A percentile compares a stretch with the other conserved stretches of the same genome.
phyloP scores from a whole-genome alignment of 2,113 vertebrate genomes.

The Menura novaehollandiae region DNA sequence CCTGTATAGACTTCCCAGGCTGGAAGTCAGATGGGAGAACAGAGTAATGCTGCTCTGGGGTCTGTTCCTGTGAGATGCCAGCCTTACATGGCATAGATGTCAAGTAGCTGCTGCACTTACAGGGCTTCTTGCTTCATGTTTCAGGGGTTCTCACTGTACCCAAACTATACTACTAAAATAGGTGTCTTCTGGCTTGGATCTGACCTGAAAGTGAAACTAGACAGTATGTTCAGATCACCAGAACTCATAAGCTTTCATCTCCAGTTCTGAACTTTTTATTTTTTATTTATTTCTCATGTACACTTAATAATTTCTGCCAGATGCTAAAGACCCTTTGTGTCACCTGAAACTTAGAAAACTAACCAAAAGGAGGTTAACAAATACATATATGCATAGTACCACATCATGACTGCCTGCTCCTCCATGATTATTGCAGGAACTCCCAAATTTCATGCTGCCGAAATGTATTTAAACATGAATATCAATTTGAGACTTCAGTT shows the following conservation, averaged over 20 bases:
- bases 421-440: not conserved
- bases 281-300: not conserved
- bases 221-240: not conserved
- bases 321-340: not conserved
- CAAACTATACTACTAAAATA: not conserved
- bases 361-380: not conserved
- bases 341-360: not conserved
- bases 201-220: not conserved
- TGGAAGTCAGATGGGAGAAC: not conserved
- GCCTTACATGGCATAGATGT: not conserved
- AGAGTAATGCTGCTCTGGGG: not conserved
- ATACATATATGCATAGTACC: not conserved
- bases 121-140: not conserved
- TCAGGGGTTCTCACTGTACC: not conserved
- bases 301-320: not conserved
- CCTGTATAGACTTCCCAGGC: not conserved
- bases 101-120: not conserved
- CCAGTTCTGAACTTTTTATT: not conserved
- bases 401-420: not conserved
- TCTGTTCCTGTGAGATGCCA: not conserved
- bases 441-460: constrained; percentile 21
- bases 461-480: constrained; percentile 48
- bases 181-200: not conserved
- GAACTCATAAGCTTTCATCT: not conserved
- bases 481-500: constrained; percentile 51